Evolutionary conservation across 1,140 invertebrate genomes (phyloP), one percentile per base, ranked within the genome.

Genomic region (Zaprionus nigranus): DNA sequence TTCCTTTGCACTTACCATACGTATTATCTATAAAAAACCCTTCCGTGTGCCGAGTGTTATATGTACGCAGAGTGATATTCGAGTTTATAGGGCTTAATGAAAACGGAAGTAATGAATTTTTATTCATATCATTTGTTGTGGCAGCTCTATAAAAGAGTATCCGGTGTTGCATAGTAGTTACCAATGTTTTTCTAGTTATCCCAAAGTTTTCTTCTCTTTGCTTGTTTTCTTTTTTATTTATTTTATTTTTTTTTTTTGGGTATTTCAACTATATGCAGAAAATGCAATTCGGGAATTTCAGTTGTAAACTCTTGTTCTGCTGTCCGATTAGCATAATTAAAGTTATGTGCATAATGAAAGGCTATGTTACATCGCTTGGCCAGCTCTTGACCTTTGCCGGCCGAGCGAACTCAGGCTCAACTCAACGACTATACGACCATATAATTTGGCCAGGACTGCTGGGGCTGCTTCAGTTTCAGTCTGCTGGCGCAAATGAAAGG

Each of bases 401-500:
- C 22, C 36, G 46, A 65, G 17, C 43, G 51, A 62, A 43, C 51
- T 20, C 30, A 26, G 58, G 46, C 24, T 24, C 51, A 54, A 30
- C 43, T 40, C 59, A 13, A 34, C 38, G 17, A 24, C 43, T 40
- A 66, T 20, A 34, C 38, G 17, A 24, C 49, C 36, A 56, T 43
- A 57, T 75, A 75, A 75, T 75, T 75, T 69, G 59, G 65, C 56
- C 20, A 68, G 69, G 58, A 40, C 22, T 34, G 20, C 46, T 66
- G 61, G 30, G 30, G 30, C 61, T 49, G 56, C 65, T 68, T 30
- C 56, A 30, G 24, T 56, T 56, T 56, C 26, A 56, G 53, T 56
- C 51, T 54, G 46, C 46, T 36, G 71, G 65, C 49, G 30, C 65
- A 75, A 75, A 75, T 75, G 72, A 75, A 75, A 75, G 72, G 72